phyloP scores from a whole-genome alignment of 2,113 vertebrate genomes.

The Zootoca vivipara region DNA sequence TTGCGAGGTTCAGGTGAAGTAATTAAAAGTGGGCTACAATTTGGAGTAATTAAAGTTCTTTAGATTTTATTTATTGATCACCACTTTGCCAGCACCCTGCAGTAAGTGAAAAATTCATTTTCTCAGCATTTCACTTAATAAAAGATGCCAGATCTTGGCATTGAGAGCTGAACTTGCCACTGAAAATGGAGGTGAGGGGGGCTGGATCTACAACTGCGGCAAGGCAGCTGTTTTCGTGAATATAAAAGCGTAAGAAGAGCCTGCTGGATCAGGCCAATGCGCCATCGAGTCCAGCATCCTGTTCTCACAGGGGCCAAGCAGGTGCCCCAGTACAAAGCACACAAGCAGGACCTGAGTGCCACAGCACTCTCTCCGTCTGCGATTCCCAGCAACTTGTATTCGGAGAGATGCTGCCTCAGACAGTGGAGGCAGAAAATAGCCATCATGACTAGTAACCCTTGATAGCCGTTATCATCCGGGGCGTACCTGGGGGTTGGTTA shows the following conservation, averaged over 20 bases:
- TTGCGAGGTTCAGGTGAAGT: background rate
- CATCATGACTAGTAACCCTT: background rate
- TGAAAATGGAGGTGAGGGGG: background rate
- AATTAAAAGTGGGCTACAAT: background rate
- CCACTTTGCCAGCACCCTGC: background rate
- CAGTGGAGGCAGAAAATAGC: background rate
- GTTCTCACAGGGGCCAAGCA: too few species aligned
- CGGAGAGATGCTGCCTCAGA: background rate
- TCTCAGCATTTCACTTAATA: background rate
- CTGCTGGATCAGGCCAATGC: too few species aligned
- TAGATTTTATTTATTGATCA: constrained; percentile 7
- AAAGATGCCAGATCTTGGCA: background rate
- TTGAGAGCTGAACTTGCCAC: background rate
- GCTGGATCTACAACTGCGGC: background rate
- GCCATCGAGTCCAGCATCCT: too few species aligned
- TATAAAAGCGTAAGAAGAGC: too few species aligned
- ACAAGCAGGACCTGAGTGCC: background rate
- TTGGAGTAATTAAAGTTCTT: constrained; percentile 15
- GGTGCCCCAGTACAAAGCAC: too few species aligned
- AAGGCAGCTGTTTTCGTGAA: too few species aligned
- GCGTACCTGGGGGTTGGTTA: too few species aligned
- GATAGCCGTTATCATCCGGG: too few species aligned
- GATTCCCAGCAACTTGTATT: background rate
- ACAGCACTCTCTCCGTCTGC: background rate
- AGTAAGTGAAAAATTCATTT: background rate